Base-by-base conservation (phyloP, 2,797 vertebrate species). In the Syndactyla subalaris region DNA sequence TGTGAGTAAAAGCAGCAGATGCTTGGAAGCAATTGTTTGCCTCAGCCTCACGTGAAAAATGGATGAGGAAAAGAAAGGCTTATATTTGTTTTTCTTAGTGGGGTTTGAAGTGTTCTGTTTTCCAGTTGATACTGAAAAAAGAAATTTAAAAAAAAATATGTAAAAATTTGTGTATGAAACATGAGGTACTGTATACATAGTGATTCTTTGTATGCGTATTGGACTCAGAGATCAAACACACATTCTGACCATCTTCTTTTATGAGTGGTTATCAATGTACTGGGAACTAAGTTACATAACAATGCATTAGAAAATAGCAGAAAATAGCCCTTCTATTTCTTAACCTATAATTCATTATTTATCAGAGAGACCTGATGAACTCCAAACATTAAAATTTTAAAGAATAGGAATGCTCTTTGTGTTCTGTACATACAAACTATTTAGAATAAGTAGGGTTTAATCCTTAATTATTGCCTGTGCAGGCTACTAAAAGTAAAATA, bases 341-440 rank as follows among this genome's bases (percentile, higher is more conserved):
- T 89, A 62, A 45, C 45, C 81, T 92, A 14, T 15, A 83, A 85
- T 70, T 24, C 7, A 63, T 92, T 91, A 76, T 91, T 89, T 94
- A 85, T 92, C 65, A 80, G 52, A 71, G 68, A 71, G 78, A 8
- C 45, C 61, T 74, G 39, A 30, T 34, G 46, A 41, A 63, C 7
- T n/a, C 8, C 51, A 71, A 85, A 10, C 55, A 85, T 89, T 91
- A 90, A 74, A 83, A 71, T 86, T 92, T 92, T 86, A 93, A 49
- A 45, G 34, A 71, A 10, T 46, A 84, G 32, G 81, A 80, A 54
- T 48, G 3, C 46, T 58, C 30, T 73, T 74, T 88, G 52, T 73
- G 23, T 84, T 73, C 38, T 89, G 29, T 51, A 54, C 18, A 21
- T 86, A 26, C 39, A 85, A 85, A 55, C 24, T 79, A 13, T 46